Conservation (phyloP, 2,888 invertebrate species). For the Ypsolopha scabrella region DNA sequence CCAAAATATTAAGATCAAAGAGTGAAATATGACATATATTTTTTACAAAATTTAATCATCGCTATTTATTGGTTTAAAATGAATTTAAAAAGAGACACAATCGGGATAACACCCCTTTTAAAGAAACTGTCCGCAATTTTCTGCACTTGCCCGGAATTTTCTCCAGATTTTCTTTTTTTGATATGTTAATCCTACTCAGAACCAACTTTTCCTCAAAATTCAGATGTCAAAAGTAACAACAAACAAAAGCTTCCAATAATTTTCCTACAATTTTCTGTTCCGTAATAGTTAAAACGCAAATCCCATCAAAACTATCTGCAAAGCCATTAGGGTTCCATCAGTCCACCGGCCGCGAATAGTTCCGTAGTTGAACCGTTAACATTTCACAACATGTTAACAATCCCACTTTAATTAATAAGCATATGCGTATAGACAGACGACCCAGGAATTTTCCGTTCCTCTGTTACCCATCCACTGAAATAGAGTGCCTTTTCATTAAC, state of each 20-base stretch:
- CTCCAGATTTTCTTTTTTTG: too few species aligned
- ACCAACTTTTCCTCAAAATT: too few species aligned
- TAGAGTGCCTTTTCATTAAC: constrained; percentile 21
- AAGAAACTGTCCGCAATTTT: too few species aligned
- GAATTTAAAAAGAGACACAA: too few species aligned
- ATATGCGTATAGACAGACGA: constrained; percentile 15
- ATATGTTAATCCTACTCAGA: too few species aligned
- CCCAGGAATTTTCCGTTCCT: constrained; percentile 13
- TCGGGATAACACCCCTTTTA: too few species aligned
- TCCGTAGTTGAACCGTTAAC: constrained; percentile 14
- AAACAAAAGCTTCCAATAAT: not conserved
- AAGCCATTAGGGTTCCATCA: constrained; percentile 13
- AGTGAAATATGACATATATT: too few species aligned
- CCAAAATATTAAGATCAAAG: too few species aligned
- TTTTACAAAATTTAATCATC: too few species aligned
- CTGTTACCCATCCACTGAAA: constrained; percentile 9
- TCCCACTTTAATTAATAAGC: constrained; percentile 23
- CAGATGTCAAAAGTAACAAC: not conserved
- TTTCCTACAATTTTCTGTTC: too few species aligned
- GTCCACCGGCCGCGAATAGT: not conserved
- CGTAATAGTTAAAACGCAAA: not conserved
- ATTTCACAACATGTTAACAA: constrained; percentile 22
- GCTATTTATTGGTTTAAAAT: too few species aligned
- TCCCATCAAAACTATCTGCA: constrained; percentile 12
- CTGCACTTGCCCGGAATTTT: too few species aligned